Evolutionary conservation across 2,888 invertebrate genomes (phyloP).

Genomic region (Hypercompe scribonia): DNA sequence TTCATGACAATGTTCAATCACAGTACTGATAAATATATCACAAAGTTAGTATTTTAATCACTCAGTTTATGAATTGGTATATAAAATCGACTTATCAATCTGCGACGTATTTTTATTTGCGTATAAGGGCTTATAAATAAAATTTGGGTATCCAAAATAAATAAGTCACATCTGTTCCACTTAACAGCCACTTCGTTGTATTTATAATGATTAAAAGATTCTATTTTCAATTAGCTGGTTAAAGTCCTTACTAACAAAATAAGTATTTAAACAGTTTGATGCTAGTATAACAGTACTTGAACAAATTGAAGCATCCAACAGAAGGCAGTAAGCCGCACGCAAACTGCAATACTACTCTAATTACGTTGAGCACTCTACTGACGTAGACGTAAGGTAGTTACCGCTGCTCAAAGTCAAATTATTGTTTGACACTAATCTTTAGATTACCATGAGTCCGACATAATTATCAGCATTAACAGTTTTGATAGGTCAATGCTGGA

Average conservation of each 20-base stretch:
- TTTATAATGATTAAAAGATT: neutral
- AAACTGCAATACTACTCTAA: slow-evolving; percentile 33
- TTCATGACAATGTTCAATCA: no score
- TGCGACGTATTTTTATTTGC: no score
- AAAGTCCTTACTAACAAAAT: neutral
- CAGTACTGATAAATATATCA: no score
- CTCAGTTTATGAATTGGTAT: no score
- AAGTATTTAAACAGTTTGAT: neutral
- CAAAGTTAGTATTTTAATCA: no score
- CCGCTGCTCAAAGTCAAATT: neutral
- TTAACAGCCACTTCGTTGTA: neutral
- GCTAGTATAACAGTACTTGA: slow-evolving; percentile 3
- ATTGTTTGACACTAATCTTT: neutral
- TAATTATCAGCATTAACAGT: no score
- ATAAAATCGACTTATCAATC: no score
- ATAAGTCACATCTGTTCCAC: neutral
- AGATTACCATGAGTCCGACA: neutral
- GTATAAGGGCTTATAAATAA: no score
- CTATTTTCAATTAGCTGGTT: neutral
- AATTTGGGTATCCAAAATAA: no score
- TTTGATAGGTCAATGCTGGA: no score
- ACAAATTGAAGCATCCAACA: slow-evolving; percentile 40
- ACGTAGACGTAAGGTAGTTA: neutral
- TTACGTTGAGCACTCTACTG: slow-evolving; percentile 25
- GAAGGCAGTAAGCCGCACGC: slow-evolving; percentile 29